Evolutionary conservation across 2,797 vertebrate genomes (phyloP), one percentile per base, ranked within the genome.

Genomic region (Poeciliopsis paucimaculata): DNA sequence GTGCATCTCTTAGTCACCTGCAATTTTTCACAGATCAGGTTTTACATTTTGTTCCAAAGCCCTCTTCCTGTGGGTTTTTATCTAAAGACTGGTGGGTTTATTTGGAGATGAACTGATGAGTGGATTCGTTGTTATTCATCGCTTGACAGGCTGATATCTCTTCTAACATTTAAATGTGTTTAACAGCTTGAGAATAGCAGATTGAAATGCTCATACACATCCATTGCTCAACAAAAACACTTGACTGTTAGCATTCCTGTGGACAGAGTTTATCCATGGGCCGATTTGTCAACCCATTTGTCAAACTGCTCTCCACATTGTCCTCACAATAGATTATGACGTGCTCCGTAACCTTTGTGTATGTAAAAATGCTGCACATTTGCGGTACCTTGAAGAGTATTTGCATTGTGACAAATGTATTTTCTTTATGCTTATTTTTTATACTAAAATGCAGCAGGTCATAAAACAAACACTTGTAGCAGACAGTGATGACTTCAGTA

Each of bases 161-260:
- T 57, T 83, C 12, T 76, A 60, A 43, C 36, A 85, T 90, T 86
- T 90, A 79, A 88, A 89, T 89, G 68, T 86, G 81, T 78, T 83
- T 51, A 77, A 74, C 78, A 84, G 75, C 23, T 11, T 5, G 49
- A 7, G 36, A 39, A 72, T 75, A 77, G 72, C 51, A 81, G n/a
- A 84, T 71, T 64, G 76, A 76, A 81, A 87, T 88, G 66, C 76
- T 68, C 47, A 80, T 90, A 89, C 73, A 72, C 82, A 66, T 62
- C 66, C 88, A 76, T 85, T 88, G 49, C 85, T 86, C 77, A 81
- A 79, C 77, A 76, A 78, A 72, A 88, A 55, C 85, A 73, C 84
- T 91, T 81, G 49, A 91, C 79, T 94, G 91, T 95, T 93, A 86
- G 87, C 92, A 93, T 95, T 95, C 86, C 88, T 95, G 84, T 51